These are phyloP conservation scores for Argyrosomus japonicus DNA, from an alignment of 2,113 vertebrate species.

Conservation along the genomic window DNA sequence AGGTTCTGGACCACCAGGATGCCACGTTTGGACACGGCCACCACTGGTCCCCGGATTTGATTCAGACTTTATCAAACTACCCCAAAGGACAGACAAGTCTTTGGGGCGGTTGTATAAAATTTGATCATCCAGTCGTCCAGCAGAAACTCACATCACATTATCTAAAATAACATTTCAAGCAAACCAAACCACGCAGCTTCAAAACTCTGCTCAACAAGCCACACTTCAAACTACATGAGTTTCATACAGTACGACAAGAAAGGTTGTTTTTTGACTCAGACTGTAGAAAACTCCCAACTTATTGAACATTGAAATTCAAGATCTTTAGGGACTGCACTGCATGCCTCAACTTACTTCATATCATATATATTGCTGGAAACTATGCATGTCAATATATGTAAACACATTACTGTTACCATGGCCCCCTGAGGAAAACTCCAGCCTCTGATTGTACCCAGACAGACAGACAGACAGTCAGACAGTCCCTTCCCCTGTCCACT, in stretches of 20 bases:
- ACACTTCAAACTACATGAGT: neutral
- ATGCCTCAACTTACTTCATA: neutral
- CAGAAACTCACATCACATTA: neutral
- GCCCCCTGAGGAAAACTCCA: neutral
- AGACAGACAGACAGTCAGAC: neutral
- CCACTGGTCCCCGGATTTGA: neutral
- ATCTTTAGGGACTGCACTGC: neutral
- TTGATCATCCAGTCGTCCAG: neutral
- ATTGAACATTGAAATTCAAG: neutral
- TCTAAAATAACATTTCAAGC: no score
- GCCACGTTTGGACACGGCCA: neutral
- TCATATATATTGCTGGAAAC: neutral
- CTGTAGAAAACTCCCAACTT: no score
- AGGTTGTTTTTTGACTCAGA: neutral
- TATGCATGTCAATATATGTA: neutral
- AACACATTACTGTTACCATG: neutral
- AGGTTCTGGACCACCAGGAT: neutral
- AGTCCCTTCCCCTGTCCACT: constrained; percentile 41
- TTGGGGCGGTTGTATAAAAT: neutral
- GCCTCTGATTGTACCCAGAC: neutral
- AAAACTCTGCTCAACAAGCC: neutral
- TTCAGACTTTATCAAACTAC: neutral
- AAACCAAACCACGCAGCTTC: neutral
- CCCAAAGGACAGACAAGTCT: neutral
- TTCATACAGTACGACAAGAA: neutral